These are phyloP conservation scores for Marcusenius ussheri DNA, from an alignment of 2,113 vertebrate species.

Conservation along the genomic window DNA sequence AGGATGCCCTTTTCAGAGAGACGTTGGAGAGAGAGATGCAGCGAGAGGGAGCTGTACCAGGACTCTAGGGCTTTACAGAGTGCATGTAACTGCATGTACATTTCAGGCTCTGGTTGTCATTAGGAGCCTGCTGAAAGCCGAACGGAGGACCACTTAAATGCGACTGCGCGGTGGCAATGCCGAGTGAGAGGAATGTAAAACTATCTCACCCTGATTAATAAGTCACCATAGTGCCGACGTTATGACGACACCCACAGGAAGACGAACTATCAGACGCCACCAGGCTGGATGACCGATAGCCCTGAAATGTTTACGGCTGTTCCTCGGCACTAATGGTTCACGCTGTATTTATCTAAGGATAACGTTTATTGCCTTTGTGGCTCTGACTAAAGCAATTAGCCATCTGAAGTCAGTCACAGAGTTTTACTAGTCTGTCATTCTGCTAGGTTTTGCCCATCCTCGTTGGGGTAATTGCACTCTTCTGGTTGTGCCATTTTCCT, in stretches of 20 bases:
- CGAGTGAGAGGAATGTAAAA: constrained; percentile 39
- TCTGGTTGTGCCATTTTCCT: not conserved
- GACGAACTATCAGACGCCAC: constrained; percentile 27
- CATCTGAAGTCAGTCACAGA: constrained; percentile 33
- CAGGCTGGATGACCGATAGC: constrained; percentile 51
- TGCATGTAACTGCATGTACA: not conserved
- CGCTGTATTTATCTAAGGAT: constrained; percentile 49
- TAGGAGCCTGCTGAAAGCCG: not conserved
- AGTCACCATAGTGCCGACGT: constrained; percentile 34
- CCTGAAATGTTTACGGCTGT: constrained; percentile 45
- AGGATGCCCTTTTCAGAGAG: not conserved
- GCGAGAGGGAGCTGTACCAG: not conserved
- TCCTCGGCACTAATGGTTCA: constrained; percentile 41
- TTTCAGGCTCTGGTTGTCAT: not conserved
- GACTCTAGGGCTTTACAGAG: not conserved
- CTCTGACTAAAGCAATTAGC: constrained; percentile 49
- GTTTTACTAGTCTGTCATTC: constrained; percentile 15
- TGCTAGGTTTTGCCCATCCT: not conserved
- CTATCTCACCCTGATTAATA: constrained; percentile 41
- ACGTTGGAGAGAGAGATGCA: not conserved
- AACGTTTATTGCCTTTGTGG: constrained; percentile 52
- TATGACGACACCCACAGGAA: constrained; percentile 34
- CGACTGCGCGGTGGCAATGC: not conserved
- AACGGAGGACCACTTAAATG: not conserved
- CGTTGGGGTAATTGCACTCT: not conserved